These are phyloP conservation scores for Premnoplex brunnescens DNA, from an alignment of 2,797 vertebrate species.

Conservation along the genomic window DNA sequence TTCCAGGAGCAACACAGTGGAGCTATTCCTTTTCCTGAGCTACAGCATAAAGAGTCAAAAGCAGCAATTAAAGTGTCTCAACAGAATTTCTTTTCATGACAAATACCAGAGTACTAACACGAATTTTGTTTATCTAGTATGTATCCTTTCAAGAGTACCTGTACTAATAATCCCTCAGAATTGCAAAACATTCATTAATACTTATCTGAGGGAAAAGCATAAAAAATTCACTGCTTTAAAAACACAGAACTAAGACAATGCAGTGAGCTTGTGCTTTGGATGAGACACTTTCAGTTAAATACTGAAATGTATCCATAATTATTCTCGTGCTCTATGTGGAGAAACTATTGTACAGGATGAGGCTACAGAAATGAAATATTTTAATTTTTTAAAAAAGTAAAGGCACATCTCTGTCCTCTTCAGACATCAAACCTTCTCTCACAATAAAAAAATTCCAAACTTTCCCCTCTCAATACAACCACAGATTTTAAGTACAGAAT, in stretches of 20 bases:
- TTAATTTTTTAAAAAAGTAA: not conserved
- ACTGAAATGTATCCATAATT: not conserved
- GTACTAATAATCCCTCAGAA: not conserved
- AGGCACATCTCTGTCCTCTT: not conserved
- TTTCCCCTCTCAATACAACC: not conserved
- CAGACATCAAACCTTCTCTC: not conserved
- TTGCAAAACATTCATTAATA: not conserved
- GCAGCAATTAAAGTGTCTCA: not conserved
- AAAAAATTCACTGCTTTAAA: not conserved
- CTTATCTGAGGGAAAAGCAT: not conserved
- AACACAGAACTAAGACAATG: not conserved
- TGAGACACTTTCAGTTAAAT: not conserved
- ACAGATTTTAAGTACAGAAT: not conserved
- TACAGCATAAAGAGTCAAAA: not conserved
- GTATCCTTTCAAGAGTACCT: not conserved
- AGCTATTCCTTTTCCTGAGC: not conserved
- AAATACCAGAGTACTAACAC: not conserved
- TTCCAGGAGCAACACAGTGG: not conserved
- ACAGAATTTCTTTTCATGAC: not conserved
- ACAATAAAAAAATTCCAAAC: accelerated
- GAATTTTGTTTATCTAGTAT: not conserved
- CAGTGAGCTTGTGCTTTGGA: not conserved
- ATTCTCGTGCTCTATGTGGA: not conserved
- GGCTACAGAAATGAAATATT: not conserved
- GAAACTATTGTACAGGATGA: not conserved